Conservation (phyloP, 2,113 vertebrate species). For the Calypte anna region DNA sequence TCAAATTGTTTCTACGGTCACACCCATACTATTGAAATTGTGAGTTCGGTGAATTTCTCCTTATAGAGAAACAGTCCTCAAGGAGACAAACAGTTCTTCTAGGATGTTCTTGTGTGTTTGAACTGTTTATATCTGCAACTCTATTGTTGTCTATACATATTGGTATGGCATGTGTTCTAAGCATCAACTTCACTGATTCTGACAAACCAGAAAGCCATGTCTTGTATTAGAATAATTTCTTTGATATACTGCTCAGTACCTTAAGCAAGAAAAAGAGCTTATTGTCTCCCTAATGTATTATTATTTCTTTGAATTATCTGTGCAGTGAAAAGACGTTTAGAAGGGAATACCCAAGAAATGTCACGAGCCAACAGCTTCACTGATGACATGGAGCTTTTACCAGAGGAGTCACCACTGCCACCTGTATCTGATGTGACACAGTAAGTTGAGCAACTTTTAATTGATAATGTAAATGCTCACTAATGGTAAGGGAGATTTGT, state of each 20-base stretch:
- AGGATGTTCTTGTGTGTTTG: neutral
- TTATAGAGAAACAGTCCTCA: fast-evolving
- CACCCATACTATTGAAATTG: too few relatives aligned
- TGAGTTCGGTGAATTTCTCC: neutral
- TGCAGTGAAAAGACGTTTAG: conserved; percentile 67
- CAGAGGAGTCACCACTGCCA: conserved; percentile 79
- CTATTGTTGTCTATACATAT: too few relatives aligned
- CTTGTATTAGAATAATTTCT: neutral
- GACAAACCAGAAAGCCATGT: neutral
- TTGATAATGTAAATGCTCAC: neutral
- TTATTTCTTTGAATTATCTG: neutral
- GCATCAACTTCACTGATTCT: neutral
- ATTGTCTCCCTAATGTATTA: neutral
- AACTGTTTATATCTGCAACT: neutral
- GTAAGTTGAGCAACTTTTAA: conserved; percentile 72
- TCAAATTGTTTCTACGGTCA: neutral
- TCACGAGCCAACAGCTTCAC: conserved; percentile 81
- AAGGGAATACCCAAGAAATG: conserved; percentile 73
- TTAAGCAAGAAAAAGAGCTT: neutral
- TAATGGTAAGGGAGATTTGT: neutral
- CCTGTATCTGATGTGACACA: conserved; percentile 72
- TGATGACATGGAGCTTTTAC: conserved; percentile 80
- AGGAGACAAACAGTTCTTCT: neutral
- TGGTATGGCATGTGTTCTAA: neutral
- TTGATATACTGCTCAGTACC: neutral